Percentiles rank a stretch among this genome's conserved stretches.
Conservation (phyloP, 2,113 vertebrate species). For the Cochlearius cochlearius region DNA sequence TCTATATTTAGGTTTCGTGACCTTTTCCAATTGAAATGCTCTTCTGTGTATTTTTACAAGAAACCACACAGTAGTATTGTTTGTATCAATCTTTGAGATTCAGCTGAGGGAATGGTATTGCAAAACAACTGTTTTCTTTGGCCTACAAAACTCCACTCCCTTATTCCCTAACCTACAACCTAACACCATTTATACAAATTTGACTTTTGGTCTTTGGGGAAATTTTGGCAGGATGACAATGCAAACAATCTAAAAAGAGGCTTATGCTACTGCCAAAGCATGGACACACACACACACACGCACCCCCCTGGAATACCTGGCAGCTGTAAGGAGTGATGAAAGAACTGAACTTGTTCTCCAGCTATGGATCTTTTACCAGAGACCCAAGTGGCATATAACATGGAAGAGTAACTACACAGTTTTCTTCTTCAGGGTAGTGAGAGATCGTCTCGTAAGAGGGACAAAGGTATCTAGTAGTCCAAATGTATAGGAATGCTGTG, state of each 20-base stretch:
- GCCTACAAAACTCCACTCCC: background rate
- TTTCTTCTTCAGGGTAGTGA: background rate
- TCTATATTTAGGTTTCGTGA: background rate
- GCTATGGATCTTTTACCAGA: background rate
- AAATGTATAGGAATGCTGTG: background rate
- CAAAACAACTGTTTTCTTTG: background rate
- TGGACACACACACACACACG: too few species aligned
- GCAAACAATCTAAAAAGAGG: background rate
- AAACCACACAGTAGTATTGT: background rate
- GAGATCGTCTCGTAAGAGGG: background rate
- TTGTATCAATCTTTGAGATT: background rate
- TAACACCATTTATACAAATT: background rate
- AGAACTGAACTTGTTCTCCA: background rate
- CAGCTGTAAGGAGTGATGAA: background rate
- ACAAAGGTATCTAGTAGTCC: background rate
- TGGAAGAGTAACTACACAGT: background rate
- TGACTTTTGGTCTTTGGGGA: background rate
- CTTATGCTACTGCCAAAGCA: background rate
- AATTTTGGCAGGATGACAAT: background rate
- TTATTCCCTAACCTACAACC: background rate
- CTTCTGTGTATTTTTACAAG: background rate
- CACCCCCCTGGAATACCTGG: rapidly evolving
- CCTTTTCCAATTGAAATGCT: background rate
- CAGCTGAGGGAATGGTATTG: background rate
- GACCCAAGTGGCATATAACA: rapidly evolving